Evolutionary conservation across 2,113 vertebrate genomes (phyloP), one percentile per base, ranked within the genome.

Genomic region (Saguinus midas): DNA sequence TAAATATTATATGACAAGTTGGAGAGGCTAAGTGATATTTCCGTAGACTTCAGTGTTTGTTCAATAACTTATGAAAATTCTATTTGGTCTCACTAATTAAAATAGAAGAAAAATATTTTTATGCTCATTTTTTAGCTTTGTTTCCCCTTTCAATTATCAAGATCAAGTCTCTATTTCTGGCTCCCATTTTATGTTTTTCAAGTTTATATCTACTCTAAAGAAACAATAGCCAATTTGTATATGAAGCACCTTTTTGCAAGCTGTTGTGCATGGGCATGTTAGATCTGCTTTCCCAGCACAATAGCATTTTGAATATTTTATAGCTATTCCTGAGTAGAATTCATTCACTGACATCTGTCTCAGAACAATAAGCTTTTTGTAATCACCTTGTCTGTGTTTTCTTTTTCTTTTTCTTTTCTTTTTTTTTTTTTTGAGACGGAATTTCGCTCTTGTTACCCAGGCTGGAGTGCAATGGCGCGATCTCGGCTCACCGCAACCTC

Each of bases 221-320:
- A 11, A 68, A 85, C 8, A 90, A 91, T 14, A 43, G 6, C 25
- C 75, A 8, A 89, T 87, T 55, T 93, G 29, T 90, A 37, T 40
- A 76, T 9, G 66, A 91, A 86, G 37, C 10, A 86, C 29, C 12
- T 87, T 94, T 92, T 92, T 78, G 16, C 40, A 79, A 81, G 83
- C 27, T 95, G 32, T 68, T 94, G 64, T 94, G 3, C 50, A 84
- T 76, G 27, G 32, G 25, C 35, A 73, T 68, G 3, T 76, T 66
- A 76, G 87, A 87, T 92, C 55, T 97, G 75, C 52, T 93, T 76
- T 94, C 57, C 55, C 45, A 83, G 66, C 37, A 95, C 45, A 97
- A 93, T 43, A 83, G 20, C 21, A 80, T 58, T 97, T 83, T 96
- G 82, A 97, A 95, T 97, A 80, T 95, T 95, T 96, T 66, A 90